Evolutionary conservation across 2,797 vertebrate genomes (phyloP).

Genomic region (Propithecus deckenii): DNA sequence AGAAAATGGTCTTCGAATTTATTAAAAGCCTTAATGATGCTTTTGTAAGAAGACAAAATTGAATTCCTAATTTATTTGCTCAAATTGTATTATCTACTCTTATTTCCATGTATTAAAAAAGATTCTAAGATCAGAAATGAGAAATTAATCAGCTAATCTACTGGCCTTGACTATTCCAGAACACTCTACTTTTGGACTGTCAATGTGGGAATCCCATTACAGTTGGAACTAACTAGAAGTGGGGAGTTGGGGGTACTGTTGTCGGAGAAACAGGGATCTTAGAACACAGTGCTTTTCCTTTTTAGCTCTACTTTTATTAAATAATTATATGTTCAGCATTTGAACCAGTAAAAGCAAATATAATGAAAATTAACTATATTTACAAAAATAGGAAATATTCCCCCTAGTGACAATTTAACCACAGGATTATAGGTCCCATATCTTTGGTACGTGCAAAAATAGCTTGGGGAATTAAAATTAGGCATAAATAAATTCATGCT

Average conservation of each 20-base stretch:
- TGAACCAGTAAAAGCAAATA: background rate
- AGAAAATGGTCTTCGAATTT: background rate
- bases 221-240: background rate
- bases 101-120: slow-evolving; percentile 33
- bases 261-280: background rate
- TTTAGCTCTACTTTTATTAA: background rate
- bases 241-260: no score
- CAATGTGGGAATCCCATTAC: background rate
- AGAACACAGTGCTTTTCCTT: background rate
- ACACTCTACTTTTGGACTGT: background rate
- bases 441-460: background rate
- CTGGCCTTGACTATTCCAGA: slow-evolving; percentile 14
- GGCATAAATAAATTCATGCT: background rate
- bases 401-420: background rate
- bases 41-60: slow-evolving; percentile 31
- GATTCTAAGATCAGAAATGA: slow-evolving; percentile 3
- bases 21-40: slow-evolving; percentile 5
- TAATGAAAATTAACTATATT: slow-evolving; percentile 14
- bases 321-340: background rate
- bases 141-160: slow-evolving; percentile 29
- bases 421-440: background rate
- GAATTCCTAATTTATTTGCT: slow-evolving; percentile 51
- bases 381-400: background rate
- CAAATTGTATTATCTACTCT: slow-evolving; percentile 18
- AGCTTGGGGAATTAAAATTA: background rate